These are phyloP conservation scores for Acropternis orthonyx DNA, from an alignment of 2,797 vertebrate species.

Conservation along the genomic window DNA sequence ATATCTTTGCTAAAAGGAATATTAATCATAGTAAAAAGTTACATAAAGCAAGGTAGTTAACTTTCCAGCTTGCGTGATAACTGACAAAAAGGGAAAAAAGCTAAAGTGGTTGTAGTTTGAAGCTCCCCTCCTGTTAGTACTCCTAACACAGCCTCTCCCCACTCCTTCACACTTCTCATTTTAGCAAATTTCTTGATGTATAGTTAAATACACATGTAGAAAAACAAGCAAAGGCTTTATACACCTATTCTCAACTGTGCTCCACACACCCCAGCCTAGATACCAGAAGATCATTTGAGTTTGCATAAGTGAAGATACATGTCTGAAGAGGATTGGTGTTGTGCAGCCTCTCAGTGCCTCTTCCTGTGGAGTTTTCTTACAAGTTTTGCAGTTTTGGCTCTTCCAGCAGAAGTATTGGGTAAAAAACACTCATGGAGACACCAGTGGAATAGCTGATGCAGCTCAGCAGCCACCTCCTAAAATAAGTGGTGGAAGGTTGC, in stretches of 20 bases:
- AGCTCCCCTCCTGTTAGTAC: neutral
- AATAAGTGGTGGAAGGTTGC: slow-evolving; percentile 27
- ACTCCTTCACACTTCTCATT: neutral
- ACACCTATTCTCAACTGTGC: neutral
- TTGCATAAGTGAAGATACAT: neutral
- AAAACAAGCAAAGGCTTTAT: neutral
- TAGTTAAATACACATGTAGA: neutral
- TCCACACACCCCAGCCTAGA: neutral
- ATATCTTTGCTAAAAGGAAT: neutral
- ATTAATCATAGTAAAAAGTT: neutral
- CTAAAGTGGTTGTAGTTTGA: neutral
- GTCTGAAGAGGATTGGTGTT: neutral
- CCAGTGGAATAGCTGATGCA: slow-evolving; percentile 10
- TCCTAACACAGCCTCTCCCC: neutral
- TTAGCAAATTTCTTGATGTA: neutral
- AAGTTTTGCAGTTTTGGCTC: neutral
- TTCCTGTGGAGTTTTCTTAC: neutral
- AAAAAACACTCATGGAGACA: neutral
- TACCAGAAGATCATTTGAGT: neutral
- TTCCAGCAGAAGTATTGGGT: neutral
- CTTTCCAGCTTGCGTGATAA: neutral
- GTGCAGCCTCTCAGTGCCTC: neutral
- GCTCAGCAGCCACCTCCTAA: neutral
- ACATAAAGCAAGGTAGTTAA: neutral
- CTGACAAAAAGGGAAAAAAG: neutral